phyloP scores from a whole-genome alignment of 2,888 invertebrate genomes.

The Melolontha melolontha region DNA sequence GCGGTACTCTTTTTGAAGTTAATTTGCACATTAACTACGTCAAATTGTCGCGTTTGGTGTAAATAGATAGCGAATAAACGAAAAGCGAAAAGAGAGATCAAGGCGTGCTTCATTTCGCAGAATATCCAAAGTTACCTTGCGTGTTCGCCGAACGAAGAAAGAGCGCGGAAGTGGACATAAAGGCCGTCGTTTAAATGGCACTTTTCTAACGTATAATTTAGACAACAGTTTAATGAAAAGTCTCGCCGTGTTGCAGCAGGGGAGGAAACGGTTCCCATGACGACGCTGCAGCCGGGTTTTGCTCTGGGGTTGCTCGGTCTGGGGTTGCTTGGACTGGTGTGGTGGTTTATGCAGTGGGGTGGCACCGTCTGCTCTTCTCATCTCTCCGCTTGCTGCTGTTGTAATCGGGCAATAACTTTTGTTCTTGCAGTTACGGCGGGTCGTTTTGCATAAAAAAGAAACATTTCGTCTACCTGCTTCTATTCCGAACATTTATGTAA shows the following conservation, averaged over 20 bases:
- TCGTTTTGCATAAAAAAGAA: too few relatives aligned
- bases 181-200: slow-evolving; percentile 51
- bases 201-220: slow-evolving; percentile 58
- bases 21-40: too few relatives aligned
- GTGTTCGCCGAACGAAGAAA: too few relatives aligned
- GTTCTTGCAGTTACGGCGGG: slow-evolving; percentile 33
- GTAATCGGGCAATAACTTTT: slow-evolving; percentile 45
- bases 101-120: too few relatives aligned
- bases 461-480: too few relatives aligned
- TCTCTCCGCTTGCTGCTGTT: slow-evolving; percentile 17
- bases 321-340: slow-evolving; percentile 44
- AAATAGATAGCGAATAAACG: too few relatives aligned
- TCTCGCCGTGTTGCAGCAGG: slow-evolving; percentile 60
- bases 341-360: slow-evolving; percentile 48
- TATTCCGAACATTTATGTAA: too few relatives aligned
- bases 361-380: slow-evolving; percentile 33
- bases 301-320: slow-evolving; percentile 54
- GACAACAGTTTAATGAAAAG: slow-evolving; percentile 62
- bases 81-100: too few relatives aligned
- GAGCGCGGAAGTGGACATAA: slow-evolving; percentile 1
- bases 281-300: slow-evolving; percentile 61
- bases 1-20: too few relatives aligned
- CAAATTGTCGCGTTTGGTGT: too few relatives aligned
- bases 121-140: too few relatives aligned
- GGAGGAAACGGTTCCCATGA: slow-evolving; percentile 60